phyloP scores from a whole-genome alignment of 2,113 vertebrate species.

The Pterophyllum scalare region DNA sequence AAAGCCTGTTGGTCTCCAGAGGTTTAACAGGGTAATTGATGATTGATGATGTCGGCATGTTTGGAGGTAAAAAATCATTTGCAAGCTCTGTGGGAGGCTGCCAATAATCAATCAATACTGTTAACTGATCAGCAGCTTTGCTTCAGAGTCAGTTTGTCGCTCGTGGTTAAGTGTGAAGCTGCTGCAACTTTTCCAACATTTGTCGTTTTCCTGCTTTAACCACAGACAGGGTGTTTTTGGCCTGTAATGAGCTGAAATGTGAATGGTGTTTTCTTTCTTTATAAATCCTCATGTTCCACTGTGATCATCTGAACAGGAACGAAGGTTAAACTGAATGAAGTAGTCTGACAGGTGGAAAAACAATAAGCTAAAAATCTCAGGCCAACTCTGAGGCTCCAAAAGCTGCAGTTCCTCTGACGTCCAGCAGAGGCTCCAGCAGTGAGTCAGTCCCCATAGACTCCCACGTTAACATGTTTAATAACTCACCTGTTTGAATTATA shows the following conservation, averaged over 20 bases:
- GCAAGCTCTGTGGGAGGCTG: neutral
- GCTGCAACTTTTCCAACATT: neutral
- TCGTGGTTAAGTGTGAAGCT: neutral
- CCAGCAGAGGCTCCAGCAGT: neutral
- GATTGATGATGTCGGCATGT: constrained; percentile 43
- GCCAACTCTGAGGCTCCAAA: neutral
- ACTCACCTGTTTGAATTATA: neutral
- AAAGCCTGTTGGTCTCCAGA: constrained; percentile 35
- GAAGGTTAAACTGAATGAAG: neutral
- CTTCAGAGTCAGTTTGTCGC: neutral
- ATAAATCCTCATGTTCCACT: neutral
- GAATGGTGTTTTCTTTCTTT: neutral
- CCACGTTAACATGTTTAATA: neutral
- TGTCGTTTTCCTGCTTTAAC: neutral
- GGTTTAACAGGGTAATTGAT: constrained; percentile 42
- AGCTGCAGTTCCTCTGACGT: neutral
- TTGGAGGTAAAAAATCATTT: constrained; percentile 18
- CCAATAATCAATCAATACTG: constrained; percentile 47
- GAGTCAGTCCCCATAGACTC: neutral
- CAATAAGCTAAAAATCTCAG: too few species aligned
- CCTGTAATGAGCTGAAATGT: neutral
- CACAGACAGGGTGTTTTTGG: neutral
- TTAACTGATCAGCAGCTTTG: constrained; percentile 33
- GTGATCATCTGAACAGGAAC: neutral
- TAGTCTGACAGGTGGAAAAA: neutral